Percentiles rank a stretch among this genome's conserved stretches.
These are phyloP conservation scores for Armadillidium nasatum DNA, from an alignment of 1,140 invertebrate genomes.

Conservation along the genomic window DNA sequence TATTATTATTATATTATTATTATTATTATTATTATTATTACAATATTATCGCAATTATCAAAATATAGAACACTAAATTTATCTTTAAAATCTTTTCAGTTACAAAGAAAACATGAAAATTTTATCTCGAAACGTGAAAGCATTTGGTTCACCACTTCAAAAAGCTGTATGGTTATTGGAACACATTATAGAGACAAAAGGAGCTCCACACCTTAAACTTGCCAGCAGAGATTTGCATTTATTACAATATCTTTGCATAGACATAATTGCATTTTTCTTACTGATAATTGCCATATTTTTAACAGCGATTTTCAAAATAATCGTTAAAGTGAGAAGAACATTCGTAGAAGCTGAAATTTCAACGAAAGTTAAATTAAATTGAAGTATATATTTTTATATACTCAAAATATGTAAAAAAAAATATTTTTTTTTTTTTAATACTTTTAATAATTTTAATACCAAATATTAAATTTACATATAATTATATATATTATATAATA, in stretches of 20 bases:
- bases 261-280: conserved; percentile 31
- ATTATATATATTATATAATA: too few species aligned
- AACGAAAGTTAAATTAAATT: too few species aligned
- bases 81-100: background rate
- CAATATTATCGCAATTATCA: too few species aligned
- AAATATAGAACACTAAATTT: too few species aligned
- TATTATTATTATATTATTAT: too few species aligned
- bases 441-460: too few species aligned
- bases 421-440: too few species aligned
- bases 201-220: conserved; percentile 35
- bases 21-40: too few species aligned
- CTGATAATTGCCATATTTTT: background rate
- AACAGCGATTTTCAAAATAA: background rate
- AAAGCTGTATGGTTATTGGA: conserved; percentile 43
- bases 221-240: conserved; percentile 36
- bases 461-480: too few species aligned
- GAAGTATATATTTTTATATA: too few species aligned
- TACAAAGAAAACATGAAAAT: background rate
- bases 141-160: conserved; percentile 18
- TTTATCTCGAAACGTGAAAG: background rate
- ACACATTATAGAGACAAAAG: conserved; percentile 30
- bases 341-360: background rate
- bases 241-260: conserved; percentile 40
- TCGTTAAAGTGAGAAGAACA: background rate
- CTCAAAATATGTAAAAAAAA: too few species aligned